Conservation (phyloP, 1,140 invertebrate species). For the Philotrypesis tridentata region DNA sequence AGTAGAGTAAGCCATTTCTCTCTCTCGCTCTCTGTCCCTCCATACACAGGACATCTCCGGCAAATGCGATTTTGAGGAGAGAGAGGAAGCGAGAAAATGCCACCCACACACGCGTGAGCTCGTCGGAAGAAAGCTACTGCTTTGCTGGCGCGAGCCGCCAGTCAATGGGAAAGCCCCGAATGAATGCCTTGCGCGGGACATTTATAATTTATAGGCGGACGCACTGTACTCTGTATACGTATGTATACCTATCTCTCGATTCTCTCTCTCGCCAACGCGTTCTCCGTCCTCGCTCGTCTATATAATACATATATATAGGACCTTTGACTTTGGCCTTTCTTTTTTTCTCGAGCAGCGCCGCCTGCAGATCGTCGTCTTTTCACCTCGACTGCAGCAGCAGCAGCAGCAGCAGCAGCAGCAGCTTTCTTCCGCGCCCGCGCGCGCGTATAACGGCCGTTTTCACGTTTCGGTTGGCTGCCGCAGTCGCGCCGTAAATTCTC, state of each 20-base stretch:
- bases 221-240: not conserved
- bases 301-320: slow-evolving; percentile 24
- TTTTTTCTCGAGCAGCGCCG: not conserved
- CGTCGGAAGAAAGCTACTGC: not conserved
- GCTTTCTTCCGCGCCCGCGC: no score
- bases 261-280: not conserved
- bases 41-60: not conserved
- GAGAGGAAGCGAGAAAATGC: slow-evolving; percentile 45
- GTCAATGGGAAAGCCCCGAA: slow-evolving; percentile 26
- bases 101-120: slow-evolving; percentile 47
- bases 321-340: not conserved
- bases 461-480: slow-evolving; percentile 7
- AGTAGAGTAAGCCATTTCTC: slow-evolving; percentile 34
- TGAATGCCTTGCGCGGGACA: slow-evolving; percentile 6
- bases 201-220: slow-evolving; percentile 30
- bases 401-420: no score
- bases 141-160: not conserved
- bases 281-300: no score
- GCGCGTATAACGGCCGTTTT: slow-evolving; percentile 2
- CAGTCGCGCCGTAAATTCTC: not conserved
- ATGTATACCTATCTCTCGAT: no score
- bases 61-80: slow-evolving; percentile 29
- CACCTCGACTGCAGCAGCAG: no score
- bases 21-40: slow-evolving; percentile 1
- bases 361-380: not conserved